phyloP scores from a whole-genome alignment of 1,140 invertebrate genomes.

The Monochamus saltuarius region DNA sequence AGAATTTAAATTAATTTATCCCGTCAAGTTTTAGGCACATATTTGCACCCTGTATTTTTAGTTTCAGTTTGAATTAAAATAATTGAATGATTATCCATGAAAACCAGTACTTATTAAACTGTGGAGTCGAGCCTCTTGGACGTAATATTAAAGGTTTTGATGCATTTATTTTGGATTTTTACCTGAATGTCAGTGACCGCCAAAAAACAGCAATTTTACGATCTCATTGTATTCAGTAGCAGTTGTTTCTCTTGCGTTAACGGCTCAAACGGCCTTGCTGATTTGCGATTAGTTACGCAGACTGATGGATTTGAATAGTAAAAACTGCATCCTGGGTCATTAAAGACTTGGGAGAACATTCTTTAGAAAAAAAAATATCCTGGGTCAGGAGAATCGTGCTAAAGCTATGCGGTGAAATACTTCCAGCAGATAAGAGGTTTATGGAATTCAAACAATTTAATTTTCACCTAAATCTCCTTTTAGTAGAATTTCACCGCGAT shows the following conservation, averaged over 20 bases:
- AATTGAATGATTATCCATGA: too few relatives aligned
- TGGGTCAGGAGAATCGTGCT: too few relatives aligned
- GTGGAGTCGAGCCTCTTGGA: too few relatives aligned
- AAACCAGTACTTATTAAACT: too few relatives aligned
- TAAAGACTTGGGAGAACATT: too few relatives aligned
- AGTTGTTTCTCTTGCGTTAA: slow-evolving; percentile 16
- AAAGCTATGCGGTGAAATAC: too few relatives aligned
- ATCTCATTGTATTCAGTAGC: slow-evolving; percentile 16
- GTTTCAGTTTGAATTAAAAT: too few relatives aligned
- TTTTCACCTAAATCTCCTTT: slow-evolving; percentile 24
- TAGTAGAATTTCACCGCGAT: slow-evolving; percentile 25
- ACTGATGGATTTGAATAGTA: slow-evolving; percentile 4
- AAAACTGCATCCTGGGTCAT: too few relatives aligned
- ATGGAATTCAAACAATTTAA: slow-evolving; percentile 23
- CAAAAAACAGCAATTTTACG: slow-evolving; percentile 18
- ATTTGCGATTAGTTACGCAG: slow-evolving; percentile 18
- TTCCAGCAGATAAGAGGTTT: slow-evolving; percentile 19
- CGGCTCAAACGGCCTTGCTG: slow-evolving; percentile 15
- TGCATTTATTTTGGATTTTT: slow-evolving; percentile 15
- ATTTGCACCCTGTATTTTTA: too few relatives aligned
- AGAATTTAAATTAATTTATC: too few relatives aligned
- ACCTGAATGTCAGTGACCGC: slow-evolving; percentile 15
- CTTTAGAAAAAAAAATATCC: too few relatives aligned
- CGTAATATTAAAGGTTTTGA: slow-evolving; percentile 2
- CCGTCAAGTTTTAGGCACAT: too few relatives aligned